Conservation (phyloP, 2,797 vertebrate species). For the Stomatorhinus walkeri region DNA sequence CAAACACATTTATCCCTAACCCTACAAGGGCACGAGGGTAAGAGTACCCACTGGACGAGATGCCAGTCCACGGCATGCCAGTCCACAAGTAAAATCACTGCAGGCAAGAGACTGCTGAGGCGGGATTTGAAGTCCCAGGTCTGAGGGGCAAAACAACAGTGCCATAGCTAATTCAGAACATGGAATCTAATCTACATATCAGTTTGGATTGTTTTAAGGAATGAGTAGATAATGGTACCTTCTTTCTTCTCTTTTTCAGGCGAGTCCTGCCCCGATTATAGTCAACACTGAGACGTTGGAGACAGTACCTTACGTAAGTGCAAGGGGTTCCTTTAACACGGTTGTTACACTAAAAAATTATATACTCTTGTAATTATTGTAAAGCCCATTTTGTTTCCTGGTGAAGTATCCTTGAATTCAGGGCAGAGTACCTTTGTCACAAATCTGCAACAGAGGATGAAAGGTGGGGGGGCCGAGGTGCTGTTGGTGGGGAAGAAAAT, state of each 20-base stretch:
- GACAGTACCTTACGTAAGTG: conserved; percentile 90
- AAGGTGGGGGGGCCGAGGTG: background rate
- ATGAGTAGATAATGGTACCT: background rate
- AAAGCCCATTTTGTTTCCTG: background rate
- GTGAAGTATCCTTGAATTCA: background rate
- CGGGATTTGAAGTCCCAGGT: background rate
- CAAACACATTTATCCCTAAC: background rate
- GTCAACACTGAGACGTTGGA: conserved; percentile 95
- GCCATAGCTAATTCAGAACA: background rate
- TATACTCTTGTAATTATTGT: background rate
- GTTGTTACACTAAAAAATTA: background rate
- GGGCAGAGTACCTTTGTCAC: background rate
- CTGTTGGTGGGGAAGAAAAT: too few relatives aligned
- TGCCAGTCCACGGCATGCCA: background rate
- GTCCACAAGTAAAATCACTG: background rate
- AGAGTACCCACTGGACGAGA: background rate
- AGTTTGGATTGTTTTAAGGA: background rate
- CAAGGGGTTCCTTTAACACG: background rate
- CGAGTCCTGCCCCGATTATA: conserved; percentile 90
- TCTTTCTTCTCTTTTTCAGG: conserved; percentile 54
- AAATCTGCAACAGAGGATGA: background rate
- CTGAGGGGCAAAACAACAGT: background rate
- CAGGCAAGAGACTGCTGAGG: background rate
- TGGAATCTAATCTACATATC: background rate
- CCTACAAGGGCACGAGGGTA: background rate